Base-by-base conservation (phyloP, 2,888 invertebrate genomes). In the Acanthococcus lagerstroemiae region DNA sequence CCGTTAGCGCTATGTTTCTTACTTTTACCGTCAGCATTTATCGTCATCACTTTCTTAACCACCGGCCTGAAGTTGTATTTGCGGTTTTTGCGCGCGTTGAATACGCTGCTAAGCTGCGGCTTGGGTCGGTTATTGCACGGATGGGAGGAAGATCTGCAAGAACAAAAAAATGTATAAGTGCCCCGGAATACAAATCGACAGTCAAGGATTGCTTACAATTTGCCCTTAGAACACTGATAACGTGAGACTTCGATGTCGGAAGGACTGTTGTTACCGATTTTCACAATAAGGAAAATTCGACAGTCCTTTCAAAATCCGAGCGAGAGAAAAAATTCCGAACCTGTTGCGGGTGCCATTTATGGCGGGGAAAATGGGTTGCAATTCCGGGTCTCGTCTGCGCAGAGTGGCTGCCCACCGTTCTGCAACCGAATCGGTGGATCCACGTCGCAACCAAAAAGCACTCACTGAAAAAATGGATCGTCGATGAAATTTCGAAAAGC, bases 401-500 rank as follows among this genome's bases (percentile, higher is more conserved):
- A 86, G 74, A 6, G 85, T 83, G 0, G 83, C 83, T n/a, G 83
- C 83, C 86, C 86, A 86, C 73, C 83, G 82, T 71, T 85, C 85
- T 65, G 77, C 76, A 69, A 75, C 75, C 45, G 76, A 70, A 60
- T 71, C 71, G 4, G 70, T 69, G 4, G 68, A 66, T 22, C 56
- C 37, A 26, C 66, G 55, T 12, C n/a, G n/a, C n/a, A n/a, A n/a
- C n/a, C n/a, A n/a, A n/a, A n/a, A n/a, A n/a, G 9, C 26, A 71
- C 73, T 73, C 72, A 74, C 74, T 72, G 72, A 71, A 75, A 75
- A 69, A 74, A 74, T 7, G 74, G 73, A 69, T 75, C 75, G 57
- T 71, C 71, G 58, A 73, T 66, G 69, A 75, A 73, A 22, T 12
- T 26, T 19, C 27, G 25, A 19, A 58, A 25, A 45, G 27, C 58